Evolutionary conservation across 2,113 vertebrate species (phyloP).

Genomic region (Ailurus styani): DNA sequence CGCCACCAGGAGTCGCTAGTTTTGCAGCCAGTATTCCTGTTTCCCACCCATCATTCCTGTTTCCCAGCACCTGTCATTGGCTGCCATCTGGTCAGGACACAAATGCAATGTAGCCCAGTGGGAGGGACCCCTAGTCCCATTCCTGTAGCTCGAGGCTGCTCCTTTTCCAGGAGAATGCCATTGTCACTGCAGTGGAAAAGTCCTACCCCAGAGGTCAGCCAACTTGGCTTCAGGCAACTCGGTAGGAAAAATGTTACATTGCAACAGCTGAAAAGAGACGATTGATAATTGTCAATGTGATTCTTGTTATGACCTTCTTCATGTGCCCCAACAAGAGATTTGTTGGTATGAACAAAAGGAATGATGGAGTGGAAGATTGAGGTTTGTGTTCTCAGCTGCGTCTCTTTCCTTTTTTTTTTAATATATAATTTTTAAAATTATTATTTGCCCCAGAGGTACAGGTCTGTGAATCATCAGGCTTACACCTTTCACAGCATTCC

Average conservation of each 20-base stretch:
- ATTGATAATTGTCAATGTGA: background rate
- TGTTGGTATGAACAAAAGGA: too few species aligned
- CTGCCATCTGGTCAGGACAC: background rate
- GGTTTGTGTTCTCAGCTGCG: rapidly evolving
- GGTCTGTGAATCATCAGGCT: too few species aligned
- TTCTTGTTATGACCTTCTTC: background rate
- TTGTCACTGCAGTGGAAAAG: background rate
- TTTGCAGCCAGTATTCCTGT: background rate
- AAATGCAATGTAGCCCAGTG: rapidly evolving
- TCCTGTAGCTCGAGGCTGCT: background rate
- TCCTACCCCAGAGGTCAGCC: background rate
- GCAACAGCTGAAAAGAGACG: background rate
- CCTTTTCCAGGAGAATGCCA: background rate
- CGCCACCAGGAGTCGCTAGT: rapidly evolving
- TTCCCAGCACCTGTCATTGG: too few species aligned
- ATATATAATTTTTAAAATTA: too few species aligned
- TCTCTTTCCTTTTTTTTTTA: too few species aligned
- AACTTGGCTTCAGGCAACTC: background rate
- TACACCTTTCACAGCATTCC: too few species aligned
- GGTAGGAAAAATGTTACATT: background rate
- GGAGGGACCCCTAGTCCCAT: background rate
- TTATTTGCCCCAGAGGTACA: too few species aligned
- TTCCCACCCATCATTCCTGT: rapidly evolving
- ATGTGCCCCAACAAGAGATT: too few species aligned
- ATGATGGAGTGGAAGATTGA: rapidly evolving